These are phyloP conservation scores for Eupithecia tripunctaria DNA, from an alignment of 2,888 invertebrate species.

Conservation along the genomic window DNA sequence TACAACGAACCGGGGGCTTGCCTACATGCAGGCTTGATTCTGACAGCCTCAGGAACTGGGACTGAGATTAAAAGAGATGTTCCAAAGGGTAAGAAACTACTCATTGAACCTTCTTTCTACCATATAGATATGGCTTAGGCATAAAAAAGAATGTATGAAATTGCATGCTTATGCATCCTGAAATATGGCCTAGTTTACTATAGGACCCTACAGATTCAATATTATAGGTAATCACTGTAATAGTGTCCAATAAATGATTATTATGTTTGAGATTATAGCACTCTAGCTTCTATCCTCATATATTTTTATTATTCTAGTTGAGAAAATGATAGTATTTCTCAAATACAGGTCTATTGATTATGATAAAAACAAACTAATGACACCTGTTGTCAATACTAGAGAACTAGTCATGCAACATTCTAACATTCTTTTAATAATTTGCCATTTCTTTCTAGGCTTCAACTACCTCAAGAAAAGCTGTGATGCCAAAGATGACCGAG, in stretches of 20 bases:
- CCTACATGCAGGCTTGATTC: conserved; percentile 89
- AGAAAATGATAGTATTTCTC: too few species aligned
- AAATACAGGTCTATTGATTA: too few species aligned
- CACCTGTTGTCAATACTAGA: background rate
- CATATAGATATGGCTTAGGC: too few species aligned
- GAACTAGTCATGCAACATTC: background rate
- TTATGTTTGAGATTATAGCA: too few species aligned
- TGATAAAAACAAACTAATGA: background rate
- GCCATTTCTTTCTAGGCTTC: conserved; percentile 73
- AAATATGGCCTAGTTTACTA: too few species aligned
- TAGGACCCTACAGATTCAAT: too few species aligned
- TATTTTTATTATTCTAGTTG: background rate
- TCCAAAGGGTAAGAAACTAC: conserved; percentile 77
- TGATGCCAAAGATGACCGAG: conserved; percentile 85
- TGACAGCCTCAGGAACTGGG: conserved; percentile 85
- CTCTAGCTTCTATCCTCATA: background rate
- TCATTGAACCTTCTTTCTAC: background rate
- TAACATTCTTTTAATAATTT: background rate
- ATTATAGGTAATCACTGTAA: too few species aligned
- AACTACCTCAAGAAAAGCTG: conserved; percentile 86
- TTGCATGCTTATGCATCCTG: too few species aligned
- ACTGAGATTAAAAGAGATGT: conserved; percentile 84
- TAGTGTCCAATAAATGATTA: too few species aligned
- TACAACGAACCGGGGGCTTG: conserved; percentile 89
- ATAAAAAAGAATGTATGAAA: too few species aligned